phyloP scores from a whole-genome alignment of 2,888 invertebrate species.

The Cephalotes varians region DNA sequence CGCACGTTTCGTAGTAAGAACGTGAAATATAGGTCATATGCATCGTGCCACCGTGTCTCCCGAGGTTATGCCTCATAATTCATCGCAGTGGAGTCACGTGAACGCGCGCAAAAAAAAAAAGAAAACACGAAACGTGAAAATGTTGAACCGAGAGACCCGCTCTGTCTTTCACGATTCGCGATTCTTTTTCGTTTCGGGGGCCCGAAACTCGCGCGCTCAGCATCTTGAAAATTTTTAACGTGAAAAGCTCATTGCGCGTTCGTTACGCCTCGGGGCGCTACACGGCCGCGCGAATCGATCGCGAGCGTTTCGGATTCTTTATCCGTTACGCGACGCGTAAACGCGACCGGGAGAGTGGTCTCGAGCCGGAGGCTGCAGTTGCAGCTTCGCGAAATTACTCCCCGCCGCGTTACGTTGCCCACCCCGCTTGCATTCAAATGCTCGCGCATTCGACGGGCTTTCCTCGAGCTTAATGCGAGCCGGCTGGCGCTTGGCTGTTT shows the following conservation, averaged over 20 bases:
- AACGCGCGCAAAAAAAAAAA: slow-evolving; percentile 20
- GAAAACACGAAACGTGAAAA: slow-evolving; percentile 62
- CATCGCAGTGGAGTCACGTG: slow-evolving; percentile 60
- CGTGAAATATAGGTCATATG: slow-evolving; percentile 72
- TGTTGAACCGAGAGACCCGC: slow-evolving; percentile 43
- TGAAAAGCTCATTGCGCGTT: background rate
- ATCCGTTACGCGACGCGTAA: background rate
- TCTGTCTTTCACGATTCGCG: background rate
- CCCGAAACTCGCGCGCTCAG: background rate
- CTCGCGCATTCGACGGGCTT: slow-evolving; percentile 15
- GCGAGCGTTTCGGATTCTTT: background rate
- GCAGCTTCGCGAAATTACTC: slow-evolving; percentile 19
- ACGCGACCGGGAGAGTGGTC: background rate
- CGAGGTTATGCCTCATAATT: slow-evolving; percentile 75
- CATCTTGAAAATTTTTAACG: background rate
- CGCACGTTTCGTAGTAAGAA: slow-evolving; percentile 71
- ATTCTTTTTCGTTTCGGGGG: background rate
- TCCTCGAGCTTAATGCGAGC: slow-evolving; percentile 37
- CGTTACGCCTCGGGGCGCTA: background rate
- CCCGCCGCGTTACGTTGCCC: slow-evolving; percentile 6
- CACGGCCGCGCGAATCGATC: background rate
- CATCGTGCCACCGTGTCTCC: slow-evolving; percentile 69
- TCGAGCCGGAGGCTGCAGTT: background rate
- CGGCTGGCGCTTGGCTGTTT: slow-evolving; percentile 23
- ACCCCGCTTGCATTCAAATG: slow-evolving; percentile 38